phyloP scores from a whole-genome alignment of 1,140 invertebrate species.

The Euura saliciscinereae region DNA sequence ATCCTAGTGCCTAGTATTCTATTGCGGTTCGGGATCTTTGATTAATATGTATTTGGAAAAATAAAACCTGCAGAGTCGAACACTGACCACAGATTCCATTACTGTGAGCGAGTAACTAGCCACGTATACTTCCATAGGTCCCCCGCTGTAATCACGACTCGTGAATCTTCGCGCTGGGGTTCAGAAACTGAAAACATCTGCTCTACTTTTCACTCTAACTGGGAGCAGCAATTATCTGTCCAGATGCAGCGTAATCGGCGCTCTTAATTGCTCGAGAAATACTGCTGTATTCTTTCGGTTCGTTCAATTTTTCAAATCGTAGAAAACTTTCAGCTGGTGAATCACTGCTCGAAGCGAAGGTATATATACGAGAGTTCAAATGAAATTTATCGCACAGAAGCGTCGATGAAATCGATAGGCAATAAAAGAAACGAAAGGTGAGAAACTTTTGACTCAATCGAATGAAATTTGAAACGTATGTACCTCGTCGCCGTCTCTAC shows the following conservation, averaged over 20 bases:
- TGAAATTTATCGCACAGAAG: not conserved
- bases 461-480: conserved; percentile 1
- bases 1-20: not conserved
- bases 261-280: too few species aligned
- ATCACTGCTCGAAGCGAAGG: too few species aligned
- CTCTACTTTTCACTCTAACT: not conserved
- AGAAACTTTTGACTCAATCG: not conserved
- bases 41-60: not conserved
- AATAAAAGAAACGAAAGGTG: not conserved
- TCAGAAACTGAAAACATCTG: not conserved
- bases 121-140: not conserved
- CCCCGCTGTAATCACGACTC: not conserved
- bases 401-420: not conserved
- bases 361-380: too few species aligned
- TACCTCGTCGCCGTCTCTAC: not conserved
- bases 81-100: not conserved
- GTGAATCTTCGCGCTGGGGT: not conserved
- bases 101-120: not conserved
- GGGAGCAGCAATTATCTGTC: not conserved
- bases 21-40: not conserved
- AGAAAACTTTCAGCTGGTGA: too few species aligned
- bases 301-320: too few species aligned
- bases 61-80: not conserved
- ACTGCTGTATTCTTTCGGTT: too few species aligned
- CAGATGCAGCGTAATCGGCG: not conserved